Percentiles rank a stretch among this genome's conserved stretches.
These are phyloP conservation scores for Platorchestia sp. DNA, from an alignment of 1,140 invertebrate species.

Conservation along the genomic window DNA sequence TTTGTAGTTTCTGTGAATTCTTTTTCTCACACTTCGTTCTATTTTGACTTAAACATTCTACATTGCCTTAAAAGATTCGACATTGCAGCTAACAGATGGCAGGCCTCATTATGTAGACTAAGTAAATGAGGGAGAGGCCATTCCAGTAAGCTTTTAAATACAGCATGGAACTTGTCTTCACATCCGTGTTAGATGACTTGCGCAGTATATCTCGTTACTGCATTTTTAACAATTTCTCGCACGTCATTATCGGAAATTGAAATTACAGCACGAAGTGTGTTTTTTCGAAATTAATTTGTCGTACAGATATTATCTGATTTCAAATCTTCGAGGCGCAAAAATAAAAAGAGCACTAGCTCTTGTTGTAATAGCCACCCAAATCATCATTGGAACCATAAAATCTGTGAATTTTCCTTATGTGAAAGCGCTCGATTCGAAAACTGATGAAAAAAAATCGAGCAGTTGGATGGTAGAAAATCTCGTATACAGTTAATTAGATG, in stretches of 20 bases:
- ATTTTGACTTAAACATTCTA: no score
- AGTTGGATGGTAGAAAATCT: background rate
- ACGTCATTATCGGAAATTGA: background rate
- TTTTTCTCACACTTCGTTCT: background rate
- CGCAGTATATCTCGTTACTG: background rate
- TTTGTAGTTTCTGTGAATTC: background rate
- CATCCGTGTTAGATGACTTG: background rate
- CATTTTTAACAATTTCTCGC: background rate
- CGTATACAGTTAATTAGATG: no score
- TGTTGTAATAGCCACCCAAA: background rate
- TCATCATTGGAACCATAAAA: background rate
- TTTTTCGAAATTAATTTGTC: background rate
- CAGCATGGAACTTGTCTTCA: background rate
- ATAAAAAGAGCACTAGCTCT: background rate
- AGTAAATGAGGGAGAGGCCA: background rate
- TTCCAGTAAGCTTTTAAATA: background rate
- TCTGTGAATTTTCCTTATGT: background rate
- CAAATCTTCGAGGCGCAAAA: background rate
- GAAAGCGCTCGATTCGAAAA: background rate
- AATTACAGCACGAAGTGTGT: background rate
- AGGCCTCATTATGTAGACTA: background rate
- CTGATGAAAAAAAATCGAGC: background rate
- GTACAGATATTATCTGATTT: background rate
- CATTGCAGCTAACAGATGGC: background rate
- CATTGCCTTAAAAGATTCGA: background rate